Base-by-base conservation (phyloP, 2,888 invertebrate genomes). In the Athalia cordata region DNA sequence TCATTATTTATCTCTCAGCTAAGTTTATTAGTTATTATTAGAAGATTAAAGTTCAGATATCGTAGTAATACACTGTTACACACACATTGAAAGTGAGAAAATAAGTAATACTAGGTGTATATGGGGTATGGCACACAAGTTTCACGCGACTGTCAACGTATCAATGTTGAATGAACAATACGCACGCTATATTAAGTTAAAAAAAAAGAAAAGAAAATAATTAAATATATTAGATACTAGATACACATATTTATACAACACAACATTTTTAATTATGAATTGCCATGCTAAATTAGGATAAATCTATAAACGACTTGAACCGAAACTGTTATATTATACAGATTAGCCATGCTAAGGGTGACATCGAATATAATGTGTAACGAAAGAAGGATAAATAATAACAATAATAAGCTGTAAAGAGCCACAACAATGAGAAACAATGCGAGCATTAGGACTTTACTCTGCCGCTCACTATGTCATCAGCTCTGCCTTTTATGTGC, bases 381-480 rank as follows among this genome's bases (percentile, higher is more conserved):
- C 82, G 82, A 85, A 85, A 85, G 80, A 79, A 84, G 83, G 81
- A 83, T 81, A 82, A 85, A 86, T 82, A 87, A 86, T 84, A 86
- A 87, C 85, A 88, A 87, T 85, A 88, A 89, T 88, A 89, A 90
- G 89, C 89, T 87, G 89, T 88, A 89, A 89, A 90, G 90, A 89
- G 90, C 90, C 89, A 90, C 89, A 90, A 89, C 89, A 89, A 90
- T 90, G 90, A 90, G 90, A 90, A 89, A 89, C 89, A 89, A 90
- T 89, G 89, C 89, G 90, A 90, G 89, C 89, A 90, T 86, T 85
- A 84, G 86, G 85, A 85, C 87, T 80, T 85, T 85, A 84, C 84
- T 84, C 80, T 79, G 85, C 83, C 81, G 81, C 84, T 86, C 86
- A 83, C 87, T 85, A 87, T 86, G 86, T 84, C 86, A 84, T 83